Conservation (phyloP, 2,113 vertebrate genomes). For the Axis porcinus region DNA sequence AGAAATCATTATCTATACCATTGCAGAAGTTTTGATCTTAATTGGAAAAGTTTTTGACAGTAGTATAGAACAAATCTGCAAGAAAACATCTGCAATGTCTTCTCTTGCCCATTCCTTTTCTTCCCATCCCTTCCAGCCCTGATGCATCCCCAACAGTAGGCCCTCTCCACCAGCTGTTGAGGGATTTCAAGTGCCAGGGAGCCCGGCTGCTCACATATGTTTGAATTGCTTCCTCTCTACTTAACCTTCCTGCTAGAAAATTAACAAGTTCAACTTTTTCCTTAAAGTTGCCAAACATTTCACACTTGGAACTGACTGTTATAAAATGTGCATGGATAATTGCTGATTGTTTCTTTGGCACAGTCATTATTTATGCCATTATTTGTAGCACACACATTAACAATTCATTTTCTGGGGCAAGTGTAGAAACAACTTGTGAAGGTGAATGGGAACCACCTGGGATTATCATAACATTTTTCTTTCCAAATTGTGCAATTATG, state of each 20-base stretch:
- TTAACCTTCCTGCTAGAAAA: conserved; percentile 76
- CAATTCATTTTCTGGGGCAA: conserved; percentile 1
- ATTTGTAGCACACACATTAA: conserved; percentile 37
- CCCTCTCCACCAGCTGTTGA: conserved; percentile 65
- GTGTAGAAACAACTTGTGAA: neutral
- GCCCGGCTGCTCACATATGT: conserved; percentile 69
- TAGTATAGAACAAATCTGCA: neutral
- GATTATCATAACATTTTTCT: conserved; percentile 33
- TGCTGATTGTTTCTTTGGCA: conserved; percentile 30
- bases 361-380: conserved; percentile 30
- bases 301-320: conserved; percentile 49
- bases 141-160: neutral
- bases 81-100: neutral
- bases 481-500: conserved; percentile 19
- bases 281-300: conserved; percentile 71
- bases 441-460: neutral
- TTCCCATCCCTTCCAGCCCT: neutral
- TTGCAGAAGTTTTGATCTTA: neutral
- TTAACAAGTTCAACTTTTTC: conserved; percentile 70
- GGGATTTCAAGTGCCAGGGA: conserved; percentile 59
- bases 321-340: conserved; percentile 35
- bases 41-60: neutral
- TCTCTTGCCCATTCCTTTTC: neutral
- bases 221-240: conserved; percentile 69
- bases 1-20: neutral